Percentiles rank a stretch among this genome's conserved stretches.
Conservation (phyloP, 92 coral and sea anemone species). For the Anthopleura xanthogrammica region DNA sequence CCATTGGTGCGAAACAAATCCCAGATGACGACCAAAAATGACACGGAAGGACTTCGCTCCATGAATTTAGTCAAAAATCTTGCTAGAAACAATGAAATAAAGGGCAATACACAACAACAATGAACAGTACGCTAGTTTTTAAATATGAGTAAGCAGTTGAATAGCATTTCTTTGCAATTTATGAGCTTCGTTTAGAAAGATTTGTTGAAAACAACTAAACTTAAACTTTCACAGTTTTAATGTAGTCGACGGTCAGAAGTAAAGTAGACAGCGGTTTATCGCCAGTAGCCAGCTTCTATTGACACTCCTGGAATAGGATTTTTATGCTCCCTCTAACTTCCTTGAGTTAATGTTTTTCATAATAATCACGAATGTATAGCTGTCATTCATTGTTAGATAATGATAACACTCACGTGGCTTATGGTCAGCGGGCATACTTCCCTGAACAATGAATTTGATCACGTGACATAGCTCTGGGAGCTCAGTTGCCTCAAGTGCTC, state of each 20-base stretch:
- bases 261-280: neutral
- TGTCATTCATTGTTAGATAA: too few relatives aligned
- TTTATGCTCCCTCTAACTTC: too few relatives aligned
- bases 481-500: too few relatives aligned
- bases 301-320: neutral
- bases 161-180: conserved; percentile 1
- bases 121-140: neutral
- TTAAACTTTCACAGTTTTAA: conserved; percentile 13
- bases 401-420: too few relatives aligned
- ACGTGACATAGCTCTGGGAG: too few relatives aligned
- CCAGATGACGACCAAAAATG: too few relatives aligned
- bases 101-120: conserved; percentile 1
- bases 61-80: neutral
- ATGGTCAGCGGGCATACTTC: too few relatives aligned
- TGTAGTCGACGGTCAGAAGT: conserved; percentile 7
- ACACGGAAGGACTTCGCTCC: neutral
- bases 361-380: too few relatives aligned
- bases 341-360: too few relatives aligned
- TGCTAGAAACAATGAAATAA: conserved; percentile 12
- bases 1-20: too few relatives aligned
- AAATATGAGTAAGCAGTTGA: conserved; percentile 1
- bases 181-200: conserved; percentile 13
- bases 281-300: conserved; percentile 4
- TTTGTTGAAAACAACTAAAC: conserved; percentile 5
- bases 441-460: too few relatives aligned